phyloP scores from a whole-genome alignment of 2,797 vertebrate species.

The Gymnocypris eckloni region DNA sequence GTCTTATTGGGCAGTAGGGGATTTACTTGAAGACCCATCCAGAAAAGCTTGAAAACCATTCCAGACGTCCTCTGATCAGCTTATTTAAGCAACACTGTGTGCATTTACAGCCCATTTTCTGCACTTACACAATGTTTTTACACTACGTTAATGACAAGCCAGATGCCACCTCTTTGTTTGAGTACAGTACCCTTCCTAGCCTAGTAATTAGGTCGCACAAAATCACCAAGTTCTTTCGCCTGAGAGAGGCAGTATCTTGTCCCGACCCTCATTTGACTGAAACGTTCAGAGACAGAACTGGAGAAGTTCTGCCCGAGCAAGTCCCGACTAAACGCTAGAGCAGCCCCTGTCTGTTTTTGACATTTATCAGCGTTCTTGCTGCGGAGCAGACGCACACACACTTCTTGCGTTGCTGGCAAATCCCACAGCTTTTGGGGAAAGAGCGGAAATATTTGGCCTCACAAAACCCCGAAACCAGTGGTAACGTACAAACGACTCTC shows the following conservation, averaged over 20 bases:
- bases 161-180: constrained; percentile 59
- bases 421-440: constrained; percentile 65
- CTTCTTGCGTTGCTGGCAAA: constrained; percentile 59
- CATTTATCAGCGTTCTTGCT: constrained; percentile 68
- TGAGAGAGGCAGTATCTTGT: constrained; percentile 60
- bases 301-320: constrained; percentile 63
- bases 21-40: constrained; percentile 19
- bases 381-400: constrained; percentile 61
- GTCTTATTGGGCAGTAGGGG: constrained; percentile 40
- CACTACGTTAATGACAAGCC: constrained; percentile 62
- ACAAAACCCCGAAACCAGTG: constrained; percentile 65
- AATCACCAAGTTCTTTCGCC: constrained; percentile 60
- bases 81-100: constrained; percentile 17
- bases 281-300: constrained; percentile 50
- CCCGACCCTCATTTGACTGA: constrained; percentile 54
- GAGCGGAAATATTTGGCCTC: constrained; percentile 66
- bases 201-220: constrained; percentile 72
- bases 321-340: constrained; percentile 58
- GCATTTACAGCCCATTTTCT: constrained; percentile 33
- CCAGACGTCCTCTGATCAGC: constrained; percentile 25
- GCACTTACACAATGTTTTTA: constrained; percentile 35
- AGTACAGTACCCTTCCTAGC: constrained; percentile 45
- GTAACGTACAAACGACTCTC: constrained; percentile 68
- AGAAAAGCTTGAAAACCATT: constrained; percentile 10
- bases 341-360: constrained; percentile 63